These are phyloP conservation scores for Danio jaintianensis DNA, from an alignment of 2,797 vertebrate species.

Conservation along the genomic window DNA sequence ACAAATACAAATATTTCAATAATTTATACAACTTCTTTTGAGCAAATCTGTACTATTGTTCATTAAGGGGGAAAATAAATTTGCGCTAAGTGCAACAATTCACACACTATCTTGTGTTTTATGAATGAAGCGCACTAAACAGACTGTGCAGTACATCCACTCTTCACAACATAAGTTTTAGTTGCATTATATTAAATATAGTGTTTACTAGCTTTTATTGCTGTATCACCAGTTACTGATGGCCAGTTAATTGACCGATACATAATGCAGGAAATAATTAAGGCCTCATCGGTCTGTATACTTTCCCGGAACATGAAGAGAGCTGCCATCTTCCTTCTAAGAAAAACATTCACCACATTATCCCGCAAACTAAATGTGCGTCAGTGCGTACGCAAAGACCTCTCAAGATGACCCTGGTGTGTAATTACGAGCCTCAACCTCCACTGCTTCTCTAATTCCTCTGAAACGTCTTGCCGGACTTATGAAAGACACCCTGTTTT, in stretches of 20 bases:
- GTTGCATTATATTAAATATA: neutral
- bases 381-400: neutral
- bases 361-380: neutral
- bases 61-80: too few relatives aligned
- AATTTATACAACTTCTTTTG: too few relatives aligned
- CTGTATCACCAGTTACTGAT: neutral
- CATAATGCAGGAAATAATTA: neutral
- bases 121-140: neutral
- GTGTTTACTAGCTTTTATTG: neutral
- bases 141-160: neutral
- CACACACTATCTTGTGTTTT: neutral
- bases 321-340: neutral
- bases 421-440: neutral
- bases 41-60: too few relatives aligned
- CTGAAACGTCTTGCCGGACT: neutral
- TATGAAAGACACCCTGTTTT: slow-evolving; percentile 5
- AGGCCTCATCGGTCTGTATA: neutral
- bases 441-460: neutral
- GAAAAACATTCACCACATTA: neutral
- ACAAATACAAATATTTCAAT: too few relatives aligned
- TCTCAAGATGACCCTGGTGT: neutral
- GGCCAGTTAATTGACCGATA: slow-evolving; percentile 1
- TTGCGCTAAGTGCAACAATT: too few relatives aligned
- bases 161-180: neutral
- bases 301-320: neutral